Conservation (phyloP, 1,140 invertebrate genomes). For the Plutomurus gul region DNA sequence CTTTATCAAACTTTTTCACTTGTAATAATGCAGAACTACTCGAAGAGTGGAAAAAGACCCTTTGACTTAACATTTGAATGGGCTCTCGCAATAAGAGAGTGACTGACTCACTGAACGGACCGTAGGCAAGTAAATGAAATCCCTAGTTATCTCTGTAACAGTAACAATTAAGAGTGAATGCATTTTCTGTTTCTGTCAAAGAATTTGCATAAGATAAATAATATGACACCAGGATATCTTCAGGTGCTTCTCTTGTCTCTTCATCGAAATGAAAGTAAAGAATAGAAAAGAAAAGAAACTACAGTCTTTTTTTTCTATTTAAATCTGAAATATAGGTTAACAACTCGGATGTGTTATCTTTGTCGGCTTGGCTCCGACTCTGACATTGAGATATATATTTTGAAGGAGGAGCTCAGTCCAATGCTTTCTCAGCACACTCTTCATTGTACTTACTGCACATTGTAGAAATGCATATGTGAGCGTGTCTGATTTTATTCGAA, state of each 20-base stretch:
- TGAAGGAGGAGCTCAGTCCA: too few relatives aligned
- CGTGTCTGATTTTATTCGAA: too few relatives aligned
- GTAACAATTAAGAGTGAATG: background rate
- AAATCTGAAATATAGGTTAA: background rate
- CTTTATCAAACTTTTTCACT: slow-evolving; percentile 13
- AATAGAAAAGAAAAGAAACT: slow-evolving; percentile 30
- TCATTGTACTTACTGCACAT: too few relatives aligned
- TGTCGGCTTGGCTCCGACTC: too few relatives aligned
- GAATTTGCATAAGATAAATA: background rate
- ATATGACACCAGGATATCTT: background rate
- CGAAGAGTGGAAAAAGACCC: background rate
- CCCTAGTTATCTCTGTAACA: background rate
- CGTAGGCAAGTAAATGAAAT: background rate
- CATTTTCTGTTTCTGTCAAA: background rate
- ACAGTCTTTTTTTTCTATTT: background rate
- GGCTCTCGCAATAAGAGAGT: background rate
- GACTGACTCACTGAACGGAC: background rate
- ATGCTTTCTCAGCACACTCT: too few relatives aligned
- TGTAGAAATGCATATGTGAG: too few relatives aligned
- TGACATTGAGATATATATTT: too few relatives aligned
- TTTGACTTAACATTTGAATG: background rate
- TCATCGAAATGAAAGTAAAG: slow-evolving; percentile 14
- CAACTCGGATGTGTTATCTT: slow-evolving; percentile 24
- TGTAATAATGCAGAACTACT: background rate
- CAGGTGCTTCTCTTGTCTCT: slow-evolving; percentile 15